Evolutionary conservation across 2,113 vertebrate genomes (phyloP), one percentile per base, ranked within the genome.

Genomic region (Dasyornis broadbenti): DNA sequence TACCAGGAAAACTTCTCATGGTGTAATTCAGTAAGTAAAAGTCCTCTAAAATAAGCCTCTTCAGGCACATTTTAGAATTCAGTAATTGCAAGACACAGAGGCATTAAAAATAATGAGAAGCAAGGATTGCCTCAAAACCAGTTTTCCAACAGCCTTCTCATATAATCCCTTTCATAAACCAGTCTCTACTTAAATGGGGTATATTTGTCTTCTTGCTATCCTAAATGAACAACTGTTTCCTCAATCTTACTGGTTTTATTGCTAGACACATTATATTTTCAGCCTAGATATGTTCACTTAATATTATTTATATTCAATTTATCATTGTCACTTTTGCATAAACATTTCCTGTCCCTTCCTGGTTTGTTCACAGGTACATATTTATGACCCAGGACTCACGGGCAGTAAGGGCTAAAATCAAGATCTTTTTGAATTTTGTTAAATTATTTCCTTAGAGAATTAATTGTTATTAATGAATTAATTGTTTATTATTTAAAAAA

Each of bases 121-220:
- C 4, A 53, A 50, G 6, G 33, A 45, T 63, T 86, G 9, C 21
- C 30, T 50, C 16, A 50, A 73, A 81, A 7, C 0, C 10, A 24
- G 23, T 78, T 89, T 89, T 89, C 47, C 47, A 81, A 33, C 24
- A 80, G 8, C 5, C 37, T 54, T 28, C 7, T 69, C 44, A 14
- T 30, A 69, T 27, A 86, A 65, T 21, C 6, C 0, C 2, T 45
- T 73, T 45, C 13, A 35, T 40, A 73, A 83, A 40, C 12, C 10
- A 86, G 4, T 0, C 0, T 2, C 1, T 4, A 30, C 22, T 57
- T 77, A 69, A 83, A 83, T 3, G 1, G 6, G 1, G 4, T 35
- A 11, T 56, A 65, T 81, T 92, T 80, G 14, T 57, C 49, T 53
- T 59, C 15, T 88, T 69, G 8, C 18, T 79, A 22, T 31, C 22